These are phyloP conservation scores for Glaucidium brasilianum DNA, from an alignment of 2,113 vertebrate genomes.

Conservation along the genomic window DNA sequence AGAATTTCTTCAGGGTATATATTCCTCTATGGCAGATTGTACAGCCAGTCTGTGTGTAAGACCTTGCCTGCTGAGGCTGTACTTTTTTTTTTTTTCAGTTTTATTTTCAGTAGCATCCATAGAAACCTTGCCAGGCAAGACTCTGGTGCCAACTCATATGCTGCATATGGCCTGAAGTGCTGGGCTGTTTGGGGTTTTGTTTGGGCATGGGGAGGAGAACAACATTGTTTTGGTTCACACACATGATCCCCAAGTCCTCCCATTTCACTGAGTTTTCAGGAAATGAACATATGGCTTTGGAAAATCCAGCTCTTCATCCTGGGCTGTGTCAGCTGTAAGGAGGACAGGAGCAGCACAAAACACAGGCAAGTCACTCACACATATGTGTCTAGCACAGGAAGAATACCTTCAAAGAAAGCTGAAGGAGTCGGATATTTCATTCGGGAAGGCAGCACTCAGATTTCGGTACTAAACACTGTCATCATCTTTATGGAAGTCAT, in stretches of 20 bases:
- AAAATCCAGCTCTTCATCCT: not conserved
- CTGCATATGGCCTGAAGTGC: not conserved
- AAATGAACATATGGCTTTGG: conserved; percentile 13
- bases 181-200: not conserved
- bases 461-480: not conserved
- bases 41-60: not conserved
- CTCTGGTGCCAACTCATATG: not conserved
- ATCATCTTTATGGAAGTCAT: not conserved
- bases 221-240: not conserved
- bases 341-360: not conserved
- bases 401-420: not conserved
- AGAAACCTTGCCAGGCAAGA: not conserved
- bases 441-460: not conserved
- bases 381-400: not conserved
- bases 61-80: not conserved
- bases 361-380: not conserved
- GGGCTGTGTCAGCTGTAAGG: not conserved
- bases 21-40: not conserved
- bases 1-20: not conserved
- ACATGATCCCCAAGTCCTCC: fast-evolving
- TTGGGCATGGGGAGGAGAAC: not conserved
- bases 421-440: not conserved
- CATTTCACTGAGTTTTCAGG: not conserved
- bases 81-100: not conserved
- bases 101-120: not conserved